Evolutionary conservation across 2,797 vertebrate genomes (phyloP), one percentile per base, ranked within the genome.

Genomic region (Columba guinea): DNA sequence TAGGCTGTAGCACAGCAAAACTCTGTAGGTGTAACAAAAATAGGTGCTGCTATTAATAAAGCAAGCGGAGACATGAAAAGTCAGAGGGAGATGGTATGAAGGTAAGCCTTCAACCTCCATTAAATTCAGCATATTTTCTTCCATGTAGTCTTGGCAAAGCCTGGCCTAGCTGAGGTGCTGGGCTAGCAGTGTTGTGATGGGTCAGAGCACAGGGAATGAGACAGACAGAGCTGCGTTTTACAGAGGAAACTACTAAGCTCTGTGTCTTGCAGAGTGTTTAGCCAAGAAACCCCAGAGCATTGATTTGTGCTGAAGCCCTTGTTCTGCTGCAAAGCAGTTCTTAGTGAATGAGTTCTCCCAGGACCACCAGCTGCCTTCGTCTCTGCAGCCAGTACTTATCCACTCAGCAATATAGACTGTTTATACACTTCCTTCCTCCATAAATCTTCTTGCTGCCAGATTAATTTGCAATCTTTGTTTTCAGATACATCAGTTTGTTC

Each of bases 391-490:
- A 80, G 90, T 81, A 75, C 51, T 91, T 92, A 78, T 0, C 63
- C 44, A 52, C 65, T 95, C 68, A 75, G 94, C 68, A 73, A 2
- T 58, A 52, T 28, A 39, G 24, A 71, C 48, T 85, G 68, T 89
- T 39, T 80, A n/a, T 84, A 39, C 6, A 17, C 19, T 86, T 15
- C 15, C 52, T 89, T 70, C 71, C 53, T 74, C 52, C 67, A 10
- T 75, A 63, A 11, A 79, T 95, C 78, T 78, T 58, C 17, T 49
- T 91, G 39, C 59, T 84, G 46, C 75, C 77, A 85, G 77, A 67
- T 92, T 92, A 85, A 92, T 91, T 75, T 92, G 24, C 48, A 75
- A 9, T 55, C 48, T 90, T 82, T 69, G 35, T 91, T 89, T 94
- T 65, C 28, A 68, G 55, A 63, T 30, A 30, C 28, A 28, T 60